Conservation (phyloP, 2,797 vertebrate genomes). For the Eurystomus glaucurus region DNA sequence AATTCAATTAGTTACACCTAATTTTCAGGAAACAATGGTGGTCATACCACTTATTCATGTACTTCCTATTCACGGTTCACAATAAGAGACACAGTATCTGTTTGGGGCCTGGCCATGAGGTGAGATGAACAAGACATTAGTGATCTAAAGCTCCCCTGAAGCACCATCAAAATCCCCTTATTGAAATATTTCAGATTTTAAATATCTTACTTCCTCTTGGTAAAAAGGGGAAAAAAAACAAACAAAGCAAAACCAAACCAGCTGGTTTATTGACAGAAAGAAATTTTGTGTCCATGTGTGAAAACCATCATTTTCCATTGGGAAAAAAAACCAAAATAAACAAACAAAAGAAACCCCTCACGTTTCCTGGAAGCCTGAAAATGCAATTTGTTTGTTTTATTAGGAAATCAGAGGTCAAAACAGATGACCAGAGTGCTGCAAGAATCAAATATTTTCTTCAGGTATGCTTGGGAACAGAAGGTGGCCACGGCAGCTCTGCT, state of each 20-base stretch:
- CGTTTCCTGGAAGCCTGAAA: neutral
- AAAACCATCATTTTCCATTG: neutral
- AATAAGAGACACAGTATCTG: neutral
- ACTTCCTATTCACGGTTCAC: neutral
- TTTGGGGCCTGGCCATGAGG: too few species aligned
- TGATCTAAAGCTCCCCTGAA: neutral
- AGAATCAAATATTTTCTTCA: neutral
- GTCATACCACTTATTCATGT: neutral
- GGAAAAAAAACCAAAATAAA: neutral
- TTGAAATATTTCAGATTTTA: neutral
- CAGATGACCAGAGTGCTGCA: neutral
- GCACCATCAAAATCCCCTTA: neutral
- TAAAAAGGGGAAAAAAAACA: rapidly evolving
- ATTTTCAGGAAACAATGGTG: neutral
- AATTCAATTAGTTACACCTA: neutral
- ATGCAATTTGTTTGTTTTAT: neutral
- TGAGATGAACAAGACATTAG: neutral
- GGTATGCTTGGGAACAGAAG: neutral
- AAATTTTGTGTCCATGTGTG: rapidly evolving
- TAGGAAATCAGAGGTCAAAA: neutral
- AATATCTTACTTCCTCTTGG: neutral
- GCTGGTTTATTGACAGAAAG: neutral
- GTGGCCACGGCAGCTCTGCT: neutral
- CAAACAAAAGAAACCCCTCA: neutral
- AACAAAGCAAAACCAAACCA: too few species aligned